Conservation (phyloP, 2,888 invertebrate genomes). For the Drosophila colorata region DNA sequence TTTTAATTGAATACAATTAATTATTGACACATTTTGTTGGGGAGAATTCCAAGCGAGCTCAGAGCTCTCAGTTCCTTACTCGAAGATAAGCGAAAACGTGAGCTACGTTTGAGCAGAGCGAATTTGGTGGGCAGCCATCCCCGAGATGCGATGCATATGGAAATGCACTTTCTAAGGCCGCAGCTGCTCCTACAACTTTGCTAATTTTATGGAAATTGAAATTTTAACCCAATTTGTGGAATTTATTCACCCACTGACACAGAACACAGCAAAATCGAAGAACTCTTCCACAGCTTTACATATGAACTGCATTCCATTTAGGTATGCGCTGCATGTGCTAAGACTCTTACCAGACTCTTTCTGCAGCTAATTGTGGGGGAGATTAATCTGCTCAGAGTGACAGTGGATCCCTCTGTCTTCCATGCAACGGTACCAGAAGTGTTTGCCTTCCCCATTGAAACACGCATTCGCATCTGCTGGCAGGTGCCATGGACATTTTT, state of each 20-base stretch:
- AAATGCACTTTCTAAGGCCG: slow-evolving; percentile 67
- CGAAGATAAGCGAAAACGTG: slow-evolving; percentile 63
- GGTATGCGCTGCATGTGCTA: neutral
- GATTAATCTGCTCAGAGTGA: slow-evolving; percentile 21
- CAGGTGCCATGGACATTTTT: slow-evolving; percentile 70
- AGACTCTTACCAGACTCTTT: slow-evolving; percentile 1
- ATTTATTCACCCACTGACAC: slow-evolving; percentile 40
- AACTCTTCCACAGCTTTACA: neutral
- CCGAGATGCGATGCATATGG: slow-evolving; percentile 58
- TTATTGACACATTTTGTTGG: slow-evolving; percentile 83
- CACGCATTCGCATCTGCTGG: slow-evolving; percentile 53
- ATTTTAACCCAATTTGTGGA: slow-evolving; percentile 61
- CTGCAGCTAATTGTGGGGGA: slow-evolving; percentile 36
- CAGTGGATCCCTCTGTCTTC: slow-evolving; percentile 16
- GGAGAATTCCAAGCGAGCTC: slow-evolving; percentile 65
- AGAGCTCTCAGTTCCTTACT: slow-evolving; percentile 12
- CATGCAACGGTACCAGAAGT: slow-evolving; percentile 55
- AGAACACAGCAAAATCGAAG: slow-evolving; percentile 9
- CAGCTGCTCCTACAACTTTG: slow-evolving; percentile 38
- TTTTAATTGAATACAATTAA: slow-evolving; percentile 84
- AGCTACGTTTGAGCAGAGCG: slow-evolving; percentile 44
- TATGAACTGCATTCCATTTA: slow-evolving; percentile 4
- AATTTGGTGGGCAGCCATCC: slow-evolving; percentile 30
- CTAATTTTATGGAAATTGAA: slow-evolving; percentile 58
- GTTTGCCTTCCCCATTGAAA: slow-evolving; percentile 38